Percentiles rank a stretch among this genome's conserved stretches.
These are phyloP conservation scores for Xenopus laevis DNA, from an alignment of 2,113 vertebrate species.

Conservation along the genomic window DNA sequence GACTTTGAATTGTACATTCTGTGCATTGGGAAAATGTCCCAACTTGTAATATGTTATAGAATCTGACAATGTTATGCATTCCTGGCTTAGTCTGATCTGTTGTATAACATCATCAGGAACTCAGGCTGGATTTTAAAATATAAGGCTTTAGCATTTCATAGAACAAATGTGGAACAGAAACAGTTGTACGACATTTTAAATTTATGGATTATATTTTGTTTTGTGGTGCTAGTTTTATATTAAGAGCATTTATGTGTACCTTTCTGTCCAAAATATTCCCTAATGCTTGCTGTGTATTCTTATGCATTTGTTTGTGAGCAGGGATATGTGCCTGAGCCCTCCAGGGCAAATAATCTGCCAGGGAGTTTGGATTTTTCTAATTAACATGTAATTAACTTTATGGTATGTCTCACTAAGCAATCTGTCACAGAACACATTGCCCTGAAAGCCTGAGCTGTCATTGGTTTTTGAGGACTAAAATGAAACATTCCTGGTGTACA, in stretches of 20 bases:
- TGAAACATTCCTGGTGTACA: not conserved
- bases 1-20: too few species aligned
- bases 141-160: too few species aligned
- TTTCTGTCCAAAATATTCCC: not conserved
- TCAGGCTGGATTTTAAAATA: too few species aligned
- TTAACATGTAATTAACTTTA: constrained; percentile 2
- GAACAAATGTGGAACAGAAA: too few species aligned
- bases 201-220: too few species aligned
- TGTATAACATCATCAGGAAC: too few species aligned
- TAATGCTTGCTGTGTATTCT: not conserved
- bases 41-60: too few species aligned
- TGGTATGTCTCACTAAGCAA: not conserved
- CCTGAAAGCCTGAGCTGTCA: not conserved
- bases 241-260: not conserved
- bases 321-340: not conserved
- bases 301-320: not conserved
- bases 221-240: too few species aligned
- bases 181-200: too few species aligned
- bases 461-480: not conserved
- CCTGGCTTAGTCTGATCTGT: too few species aligned
- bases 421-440: not conserved
- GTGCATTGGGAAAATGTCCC: too few species aligned
- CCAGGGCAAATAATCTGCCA: not conserved
- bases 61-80: too few species aligned
- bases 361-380: not conserved